These are phyloP conservation scores for Xiphophorus hellerii DNA, from an alignment of 2,113 vertebrate genomes.

Conservation along the genomic window DNA sequence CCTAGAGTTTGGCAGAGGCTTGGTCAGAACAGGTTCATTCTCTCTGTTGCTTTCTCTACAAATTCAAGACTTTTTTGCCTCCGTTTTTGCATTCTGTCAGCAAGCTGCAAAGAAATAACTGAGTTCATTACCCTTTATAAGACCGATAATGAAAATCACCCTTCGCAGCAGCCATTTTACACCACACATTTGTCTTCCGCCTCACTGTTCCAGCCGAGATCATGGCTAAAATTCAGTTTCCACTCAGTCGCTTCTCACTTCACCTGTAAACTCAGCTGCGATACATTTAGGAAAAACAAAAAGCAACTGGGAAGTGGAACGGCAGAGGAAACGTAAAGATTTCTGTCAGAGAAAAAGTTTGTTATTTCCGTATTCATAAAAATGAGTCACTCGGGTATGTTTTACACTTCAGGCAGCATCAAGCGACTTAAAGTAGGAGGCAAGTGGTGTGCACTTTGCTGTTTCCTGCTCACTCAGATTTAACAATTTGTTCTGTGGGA, in stretches of 20 bases:
- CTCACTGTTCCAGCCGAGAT: not conserved
- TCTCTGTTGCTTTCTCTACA: not conserved
- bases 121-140: not conserved
- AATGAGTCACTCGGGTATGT: constrained; percentile 38
- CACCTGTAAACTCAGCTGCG: constrained; percentile 21
- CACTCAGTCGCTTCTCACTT: constrained; percentile 26
- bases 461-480: constrained; percentile 39
- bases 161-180: constrained; percentile 16
- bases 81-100: not conserved
- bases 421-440: constrained; percentile 31
- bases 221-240: constrained; percentile 25
- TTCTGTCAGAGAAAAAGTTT: constrained; percentile 23
- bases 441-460: constrained; percentile 18
- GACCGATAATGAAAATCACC: not conserved
- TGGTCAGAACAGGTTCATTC: not conserved
- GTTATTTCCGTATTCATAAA: constrained; percentile 29
- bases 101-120: not conserved
- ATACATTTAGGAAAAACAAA: constrained; percentile 2
- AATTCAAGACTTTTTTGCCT: not conserved
- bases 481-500: constrained; percentile 51
- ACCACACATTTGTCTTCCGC: constrained; percentile 1
- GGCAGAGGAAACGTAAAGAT: not conserved
- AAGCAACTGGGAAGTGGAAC: not conserved
- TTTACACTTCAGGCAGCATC: constrained; percentile 58
- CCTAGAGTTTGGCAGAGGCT: not conserved